Evolutionary conservation across 2,113 vertebrate species (phyloP).

Genomic region (Pseudolaguvia tuberculata): DNA sequence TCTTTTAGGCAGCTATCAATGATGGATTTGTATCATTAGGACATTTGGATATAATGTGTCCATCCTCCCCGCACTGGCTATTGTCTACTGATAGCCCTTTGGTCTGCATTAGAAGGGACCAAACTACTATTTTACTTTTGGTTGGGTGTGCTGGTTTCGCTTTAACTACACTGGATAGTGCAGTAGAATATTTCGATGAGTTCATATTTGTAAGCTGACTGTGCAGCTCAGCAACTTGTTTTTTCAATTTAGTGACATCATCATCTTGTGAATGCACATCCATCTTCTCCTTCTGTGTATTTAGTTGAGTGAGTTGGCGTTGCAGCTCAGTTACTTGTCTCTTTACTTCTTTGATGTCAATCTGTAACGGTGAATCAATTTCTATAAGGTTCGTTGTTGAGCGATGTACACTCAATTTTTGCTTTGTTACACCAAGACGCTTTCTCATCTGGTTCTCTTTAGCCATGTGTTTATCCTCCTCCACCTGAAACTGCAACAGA

Average conservation of each 20-base stretch:
- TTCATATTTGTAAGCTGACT: constrained; percentile 6
- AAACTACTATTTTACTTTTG: too few relatives aligned
- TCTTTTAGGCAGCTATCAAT: background rate
- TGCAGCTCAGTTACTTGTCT: too few relatives aligned
- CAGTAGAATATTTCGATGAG: too few relatives aligned
- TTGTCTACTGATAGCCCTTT: too few relatives aligned
- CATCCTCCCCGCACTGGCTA: too few relatives aligned
- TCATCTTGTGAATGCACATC: background rate
- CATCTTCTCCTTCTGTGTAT: background rate
- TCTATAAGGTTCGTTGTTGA: too few relatives aligned
- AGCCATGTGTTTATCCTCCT: background rate
- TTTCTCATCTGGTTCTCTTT: background rate
- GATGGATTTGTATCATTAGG: background rate
- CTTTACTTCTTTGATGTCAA: background rate
- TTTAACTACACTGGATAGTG: too few relatives aligned
- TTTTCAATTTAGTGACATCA: constrained; percentile 1
- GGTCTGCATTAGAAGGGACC: too few relatives aligned
- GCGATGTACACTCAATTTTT: too few relatives aligned
- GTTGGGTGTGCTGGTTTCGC: too few relatives aligned
- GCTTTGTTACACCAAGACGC: background rate
- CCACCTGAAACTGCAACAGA: constrained; percentile 8
- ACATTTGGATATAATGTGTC: background rate
- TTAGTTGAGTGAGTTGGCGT: background rate
- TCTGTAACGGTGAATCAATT: background rate
- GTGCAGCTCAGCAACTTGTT: constrained; percentile 4